Base-by-base conservation (phyloP, 30 jellyfish, hydroid and myxozoan genomes). In the Aurelia aurita region DNA sequence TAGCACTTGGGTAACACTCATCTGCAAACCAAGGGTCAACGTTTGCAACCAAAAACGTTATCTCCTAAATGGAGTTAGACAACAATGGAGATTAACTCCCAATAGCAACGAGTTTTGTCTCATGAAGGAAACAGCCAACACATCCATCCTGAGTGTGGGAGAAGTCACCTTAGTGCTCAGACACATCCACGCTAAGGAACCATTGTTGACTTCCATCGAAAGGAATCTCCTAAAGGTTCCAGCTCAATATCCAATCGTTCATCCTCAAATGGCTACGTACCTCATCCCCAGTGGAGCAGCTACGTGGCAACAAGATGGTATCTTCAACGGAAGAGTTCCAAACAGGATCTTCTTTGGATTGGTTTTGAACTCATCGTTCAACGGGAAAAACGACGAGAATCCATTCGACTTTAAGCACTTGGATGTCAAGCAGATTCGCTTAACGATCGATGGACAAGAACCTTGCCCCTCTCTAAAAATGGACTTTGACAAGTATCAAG, bases 301-400 rank as follows among this genome's bases (percentile, higher is more conserved):
- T 8, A 35, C 65, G 4, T 70, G 82, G 82, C 39, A 20, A 10
- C 66, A 49, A 49, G 89, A 77, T 44, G 66, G 44, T 49, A 35
- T 53, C 15, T 63, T 80, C 74, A 46, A 44, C 13, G 84, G 91
- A 2, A 65, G 31, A 20, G n/a, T 80, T 23, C 86, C 86, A 62
- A 80, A 62, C 51, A 10, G 91, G 2, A 20, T 80, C 57, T 63
- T 80, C 16, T 39, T 43, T 46, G 91, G 85, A 63, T 8, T 80
- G 44, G 84, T 80, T 16, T 44, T 25, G 39, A 46, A 80, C 28
- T 39, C 53, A 1, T 55, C 91, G 4, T 80, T 14, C 66, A 80
- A 65, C 66, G 91, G 74, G 13, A 1, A n/a, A n/a, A n/a, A n/a
- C n/a, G n/a, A n/a, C n/a, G n/a, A n/a, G n/a, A n/a, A n/a, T n/a